A percentile compares a stretch with the other conserved stretches of the same genome.
Conservation (phyloP, 2,113 vertebrate species). For the Patagioenas fasciata region DNA sequence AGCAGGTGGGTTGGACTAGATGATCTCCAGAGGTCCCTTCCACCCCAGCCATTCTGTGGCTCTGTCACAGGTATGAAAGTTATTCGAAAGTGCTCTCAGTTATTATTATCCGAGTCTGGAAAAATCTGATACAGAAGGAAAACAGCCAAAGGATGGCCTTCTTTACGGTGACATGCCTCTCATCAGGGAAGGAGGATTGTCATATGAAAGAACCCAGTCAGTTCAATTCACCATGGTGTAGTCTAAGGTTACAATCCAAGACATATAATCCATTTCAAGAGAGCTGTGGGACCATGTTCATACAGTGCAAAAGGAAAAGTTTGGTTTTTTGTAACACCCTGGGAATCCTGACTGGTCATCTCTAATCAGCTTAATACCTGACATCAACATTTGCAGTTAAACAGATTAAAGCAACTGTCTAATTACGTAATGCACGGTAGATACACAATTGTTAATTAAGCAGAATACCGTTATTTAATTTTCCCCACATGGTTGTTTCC, state of each 20-base stretch:
- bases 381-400: neutral
- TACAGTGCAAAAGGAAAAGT: neutral
- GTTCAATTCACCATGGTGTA: neutral
- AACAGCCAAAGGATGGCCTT: neutral
- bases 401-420: neutral
- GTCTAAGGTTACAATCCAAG: neutral
- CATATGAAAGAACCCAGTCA: neutral
- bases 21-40: too few relatives aligned
- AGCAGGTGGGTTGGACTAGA: too few relatives aligned
- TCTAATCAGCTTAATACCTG: neutral
- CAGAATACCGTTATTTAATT: neutral
- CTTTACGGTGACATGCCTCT: neutral
- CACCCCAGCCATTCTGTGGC: too few relatives aligned
- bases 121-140: neutral
- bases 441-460: neutral
- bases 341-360: neutral
- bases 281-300: neutral
- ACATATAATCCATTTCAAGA: neutral
- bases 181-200: neutral
- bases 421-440: neutral
- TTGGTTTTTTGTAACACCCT: neutral
- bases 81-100: neutral
- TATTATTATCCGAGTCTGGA: neutral
- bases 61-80: neutral
- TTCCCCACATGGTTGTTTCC: neutral